phyloP scores from a whole-genome alignment of 2,797 vertebrate species.

The Anolis apletophallus region DNA sequence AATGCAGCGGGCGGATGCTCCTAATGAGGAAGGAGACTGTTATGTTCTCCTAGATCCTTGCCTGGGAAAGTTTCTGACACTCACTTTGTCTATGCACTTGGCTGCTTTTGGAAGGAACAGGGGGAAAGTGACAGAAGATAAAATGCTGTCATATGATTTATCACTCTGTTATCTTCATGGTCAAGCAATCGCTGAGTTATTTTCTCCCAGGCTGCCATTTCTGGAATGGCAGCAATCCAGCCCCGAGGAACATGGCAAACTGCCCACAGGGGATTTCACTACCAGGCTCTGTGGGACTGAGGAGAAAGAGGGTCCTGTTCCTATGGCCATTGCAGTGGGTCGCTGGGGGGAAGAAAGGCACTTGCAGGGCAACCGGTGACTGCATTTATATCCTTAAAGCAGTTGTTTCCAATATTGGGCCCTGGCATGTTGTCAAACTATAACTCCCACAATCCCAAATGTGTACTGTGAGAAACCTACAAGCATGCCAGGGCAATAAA shows the following conservation, averaged over 20 bases:
- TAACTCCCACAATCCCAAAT: background rate
- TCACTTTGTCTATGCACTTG: background rate
- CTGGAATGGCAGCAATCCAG: conserved; percentile 26
- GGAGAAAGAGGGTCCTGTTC: background rate
- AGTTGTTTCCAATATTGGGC: background rate
- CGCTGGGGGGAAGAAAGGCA: background rate
- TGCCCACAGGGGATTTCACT: background rate
- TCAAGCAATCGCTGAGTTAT: conserved; percentile 25
- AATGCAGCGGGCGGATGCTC: background rate
- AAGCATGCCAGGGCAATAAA: background rate
- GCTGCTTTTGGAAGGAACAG: background rate
- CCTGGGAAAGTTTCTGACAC: conserved; percentile 33
- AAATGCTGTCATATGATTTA: conserved; percentile 13
- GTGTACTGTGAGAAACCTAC: background rate
- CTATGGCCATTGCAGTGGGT: background rate
- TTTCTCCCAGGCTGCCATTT: conserved; percentile 39
- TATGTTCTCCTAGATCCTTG: conserved; percentile 3
- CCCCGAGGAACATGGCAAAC: background rate
- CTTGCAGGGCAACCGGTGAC: background rate
- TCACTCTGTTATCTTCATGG: conserved; percentile 30
- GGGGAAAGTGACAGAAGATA: conserved; percentile 26
- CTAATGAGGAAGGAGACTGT: background rate
- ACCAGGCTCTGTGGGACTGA: background rate
- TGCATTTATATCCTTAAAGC: too few relatives aligned
- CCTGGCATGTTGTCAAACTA: background rate